phyloP scores from a whole-genome alignment of 2,797 vertebrate genomes.

The Neosilurus hyrtlii region DNA sequence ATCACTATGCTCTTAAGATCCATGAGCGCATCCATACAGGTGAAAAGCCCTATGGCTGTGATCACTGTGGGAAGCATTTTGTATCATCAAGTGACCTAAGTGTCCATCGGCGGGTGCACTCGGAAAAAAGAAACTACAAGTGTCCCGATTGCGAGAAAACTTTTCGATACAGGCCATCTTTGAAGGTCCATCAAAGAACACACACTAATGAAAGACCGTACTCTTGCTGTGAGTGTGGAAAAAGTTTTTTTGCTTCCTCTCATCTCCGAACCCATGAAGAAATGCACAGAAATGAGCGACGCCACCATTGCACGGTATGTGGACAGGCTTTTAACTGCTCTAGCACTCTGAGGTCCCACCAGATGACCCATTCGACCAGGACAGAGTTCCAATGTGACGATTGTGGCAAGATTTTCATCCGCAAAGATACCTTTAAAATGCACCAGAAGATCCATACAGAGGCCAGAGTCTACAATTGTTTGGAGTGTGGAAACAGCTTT shows the following conservation, averaged over 20 bases:
- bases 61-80: not conserved
- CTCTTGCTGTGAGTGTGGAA: slow-evolving; percentile 26
- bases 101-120: not conserved
- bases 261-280: not conserved
- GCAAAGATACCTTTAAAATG: slow-evolving; percentile 46
- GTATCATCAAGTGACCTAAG: not conserved
- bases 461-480: not conserved
- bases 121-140: not conserved
- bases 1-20: slow-evolving; percentile 9
- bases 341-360: slow-evolving; percentile 32
- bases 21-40: slow-evolving; percentile 38
- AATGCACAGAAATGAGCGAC: slow-evolving; percentile 22
- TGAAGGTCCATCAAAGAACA: slow-evolving; percentile 2
- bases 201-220: not conserved
- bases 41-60: slow-evolving; percentile 42
- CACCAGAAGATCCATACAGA: slow-evolving; percentile 46
- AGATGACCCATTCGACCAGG: slow-evolving; percentile 26
- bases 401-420: slow-evolving; percentile 49
- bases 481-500: not conserved
- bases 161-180: not conserved
- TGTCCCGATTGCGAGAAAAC: not conserved
- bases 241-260: slow-evolving; percentile 4
- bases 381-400: slow-evolving; percentile 15
- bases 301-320: slow-evolving; percentile 24
- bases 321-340: slow-evolving; percentile 29